Evolutionary conservation across 2,797 vertebrate species (phyloP).

Genomic region (Psittacula derbiana): DNA sequence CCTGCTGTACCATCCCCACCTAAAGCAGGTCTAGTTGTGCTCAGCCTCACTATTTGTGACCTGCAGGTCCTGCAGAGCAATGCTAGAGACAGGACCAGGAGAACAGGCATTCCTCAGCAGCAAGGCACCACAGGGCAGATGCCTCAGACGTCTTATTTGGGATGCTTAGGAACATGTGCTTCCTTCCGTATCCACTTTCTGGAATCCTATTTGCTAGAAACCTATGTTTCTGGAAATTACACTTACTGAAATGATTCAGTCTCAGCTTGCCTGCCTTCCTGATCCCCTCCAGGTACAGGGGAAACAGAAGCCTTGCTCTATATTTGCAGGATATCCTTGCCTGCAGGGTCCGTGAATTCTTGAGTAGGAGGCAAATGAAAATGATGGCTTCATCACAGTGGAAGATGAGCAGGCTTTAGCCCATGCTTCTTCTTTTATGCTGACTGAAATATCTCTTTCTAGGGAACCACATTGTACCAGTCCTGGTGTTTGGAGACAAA

Average conservation of each 20-base stretch:
- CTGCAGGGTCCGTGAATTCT: not conserved
- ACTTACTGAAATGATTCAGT: not conserved
- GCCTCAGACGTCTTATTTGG: not conserved
- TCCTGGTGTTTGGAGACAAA: slow-evolving; percentile 80
- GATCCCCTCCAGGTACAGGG: not conserved
- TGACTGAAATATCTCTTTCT: not conserved
- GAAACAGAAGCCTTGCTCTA: not conserved
- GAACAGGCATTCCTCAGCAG: not conserved
- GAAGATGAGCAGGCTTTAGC: not conserved
- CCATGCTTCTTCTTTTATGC: not conserved
- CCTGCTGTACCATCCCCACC: not conserved
- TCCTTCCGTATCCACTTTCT: not conserved
- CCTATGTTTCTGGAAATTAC: not conserved
- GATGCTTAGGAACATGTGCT: not conserved
- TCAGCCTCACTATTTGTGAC: not conserved
- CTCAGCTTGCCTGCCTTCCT: not conserved
- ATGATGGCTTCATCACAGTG: not conserved
- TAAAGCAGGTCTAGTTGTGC: not conserved
- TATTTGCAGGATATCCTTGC: not conserved
- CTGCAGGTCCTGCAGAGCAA: not conserved
- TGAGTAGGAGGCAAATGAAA: not conserved
- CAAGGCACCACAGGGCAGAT: not conserved
- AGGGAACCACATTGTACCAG: slow-evolving; percentile 63
- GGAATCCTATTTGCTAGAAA: not conserved
- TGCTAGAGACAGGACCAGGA: not conserved